Conservation (phyloP, 2,797 vertebrate genomes). For the Phrynocephalus vlangalii region DNA sequence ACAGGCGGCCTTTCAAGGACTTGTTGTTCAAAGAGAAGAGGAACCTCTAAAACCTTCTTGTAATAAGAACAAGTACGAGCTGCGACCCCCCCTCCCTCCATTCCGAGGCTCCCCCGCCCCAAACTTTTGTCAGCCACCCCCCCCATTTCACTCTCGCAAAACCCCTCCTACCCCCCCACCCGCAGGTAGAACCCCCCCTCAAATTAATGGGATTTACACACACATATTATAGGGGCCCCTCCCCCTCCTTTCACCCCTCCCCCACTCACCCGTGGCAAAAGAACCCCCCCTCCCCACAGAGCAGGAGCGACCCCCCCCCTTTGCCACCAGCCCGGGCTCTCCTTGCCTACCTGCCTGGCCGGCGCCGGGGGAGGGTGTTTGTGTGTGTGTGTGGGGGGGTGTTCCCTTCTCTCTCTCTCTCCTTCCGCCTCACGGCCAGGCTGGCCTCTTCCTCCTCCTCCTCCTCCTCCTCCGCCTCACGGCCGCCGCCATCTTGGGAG, state of each 20-base stretch:
- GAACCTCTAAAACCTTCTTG: too few species aligned
- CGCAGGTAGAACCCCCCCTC: too few species aligned
- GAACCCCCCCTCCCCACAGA: background rate
- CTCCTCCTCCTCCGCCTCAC: background rate
- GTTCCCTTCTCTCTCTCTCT: background rate
- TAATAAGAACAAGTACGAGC: too few species aligned
- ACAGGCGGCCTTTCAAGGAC: too few species aligned
- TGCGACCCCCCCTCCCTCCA: too few species aligned
- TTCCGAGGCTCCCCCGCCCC: too few species aligned
- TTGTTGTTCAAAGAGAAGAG: too few species aligned
- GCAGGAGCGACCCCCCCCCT: background rate
- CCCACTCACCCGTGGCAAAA: accelerated
- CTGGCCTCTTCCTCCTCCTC: background rate
- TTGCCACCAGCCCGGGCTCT: too few species aligned
- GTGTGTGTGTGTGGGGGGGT: background rate
- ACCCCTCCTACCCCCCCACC: too few species aligned
- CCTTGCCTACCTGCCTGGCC: background rate
- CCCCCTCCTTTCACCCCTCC: background rate
- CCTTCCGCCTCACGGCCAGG: background rate
- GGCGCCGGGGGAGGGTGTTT: background rate
- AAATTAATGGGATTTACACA: too few species aligned
- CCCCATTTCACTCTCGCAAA: too few species aligned
- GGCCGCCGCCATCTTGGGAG: slow-evolving; percentile 37
- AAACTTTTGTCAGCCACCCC: too few species aligned
- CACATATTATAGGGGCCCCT: background rate